phyloP scores from a whole-genome alignment of 2,797 vertebrate species.

The Rhinatrema bivittatum region DNA sequence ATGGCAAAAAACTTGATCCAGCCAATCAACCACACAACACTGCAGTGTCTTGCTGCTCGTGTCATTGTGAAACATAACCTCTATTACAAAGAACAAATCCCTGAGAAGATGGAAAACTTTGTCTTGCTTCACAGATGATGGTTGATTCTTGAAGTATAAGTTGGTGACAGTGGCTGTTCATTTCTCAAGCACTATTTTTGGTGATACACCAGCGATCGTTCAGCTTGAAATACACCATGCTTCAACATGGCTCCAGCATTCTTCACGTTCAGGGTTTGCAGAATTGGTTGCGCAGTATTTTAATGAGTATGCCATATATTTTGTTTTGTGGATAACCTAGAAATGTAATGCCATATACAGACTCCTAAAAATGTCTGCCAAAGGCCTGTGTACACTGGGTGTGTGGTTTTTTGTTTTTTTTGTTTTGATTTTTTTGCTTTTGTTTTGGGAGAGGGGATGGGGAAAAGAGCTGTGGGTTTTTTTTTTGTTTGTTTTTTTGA shows the following conservation, averaged over 20 bases:
- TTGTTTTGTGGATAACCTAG: constrained; percentile 55
- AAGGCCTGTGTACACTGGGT: constrained; percentile 53
- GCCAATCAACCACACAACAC: constrained; percentile 93
- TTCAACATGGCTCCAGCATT: constrained; percentile 44
- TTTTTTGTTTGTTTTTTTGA: constrained; percentile 41
- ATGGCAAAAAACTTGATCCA: constrained; percentile 94
- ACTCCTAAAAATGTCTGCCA: constrained; percentile 54
- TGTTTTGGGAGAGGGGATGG: constrained; percentile 34
- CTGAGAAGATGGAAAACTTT: constrained; percentile 91
- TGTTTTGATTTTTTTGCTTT: no score
- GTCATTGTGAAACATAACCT: constrained; percentile 86
- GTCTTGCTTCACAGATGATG: constrained; percentile 95
- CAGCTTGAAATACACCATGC: constrained; percentile 46
- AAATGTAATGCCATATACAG: constrained; percentile 49
- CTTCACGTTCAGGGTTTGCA: constrained; percentile 38
- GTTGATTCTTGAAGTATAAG: constrained; percentile 38
- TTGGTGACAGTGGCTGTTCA: constrained; percentile 34
- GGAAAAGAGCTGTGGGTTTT: constrained; percentile 20
- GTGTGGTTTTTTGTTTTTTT: no score
- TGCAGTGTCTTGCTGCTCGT: constrained; percentile 95
- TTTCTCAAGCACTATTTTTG: constrained; percentile 48
- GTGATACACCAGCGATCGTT: constrained; percentile 52
- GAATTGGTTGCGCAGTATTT: constrained; percentile 55
- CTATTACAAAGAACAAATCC: constrained; percentile 80
- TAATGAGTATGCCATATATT: constrained; percentile 59